These are phyloP conservation scores for Pantala flavescens DNA, from an alignment of 1,140 invertebrate genomes.

Conservation along the genomic window DNA sequence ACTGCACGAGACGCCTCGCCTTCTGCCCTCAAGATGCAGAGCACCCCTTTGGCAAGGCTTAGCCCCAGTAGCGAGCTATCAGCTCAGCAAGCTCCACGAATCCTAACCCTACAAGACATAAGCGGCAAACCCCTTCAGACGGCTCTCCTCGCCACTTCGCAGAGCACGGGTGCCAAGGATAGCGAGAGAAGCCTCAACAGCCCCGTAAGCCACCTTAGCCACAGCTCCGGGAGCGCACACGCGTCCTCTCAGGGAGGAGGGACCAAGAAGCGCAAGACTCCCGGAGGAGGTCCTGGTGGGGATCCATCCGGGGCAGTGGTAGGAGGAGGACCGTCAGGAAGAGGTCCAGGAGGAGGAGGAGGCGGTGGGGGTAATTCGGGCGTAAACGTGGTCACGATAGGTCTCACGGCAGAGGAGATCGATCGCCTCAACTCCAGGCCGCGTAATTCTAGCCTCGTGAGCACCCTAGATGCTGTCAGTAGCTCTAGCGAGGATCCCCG, in stretches of 20 bases:
- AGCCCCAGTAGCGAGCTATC: slow-evolving; percentile 87
- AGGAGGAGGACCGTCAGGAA: slow-evolving; percentile 22
- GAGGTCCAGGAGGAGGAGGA: slow-evolving; percentile 37
- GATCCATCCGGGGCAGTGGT: background rate
- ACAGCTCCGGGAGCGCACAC: slow-evolving; percentile 48
- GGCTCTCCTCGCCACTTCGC: slow-evolving; percentile 75
- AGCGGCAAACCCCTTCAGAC: slow-evolving; percentile 84
- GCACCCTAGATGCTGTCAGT: slow-evolving; percentile 83
- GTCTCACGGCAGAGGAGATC: slow-evolving; percentile 84
- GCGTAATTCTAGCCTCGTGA: slow-evolving; percentile 76
- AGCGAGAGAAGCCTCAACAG: slow-evolving; percentile 82
- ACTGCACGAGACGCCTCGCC: slow-evolving; percentile 27
- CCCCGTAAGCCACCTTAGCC: slow-evolving; percentile 75
- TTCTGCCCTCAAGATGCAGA: slow-evolving; percentile 50
- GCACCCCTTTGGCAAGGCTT: slow-evolving; percentile 75
- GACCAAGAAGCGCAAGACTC: slow-evolving; percentile 36
- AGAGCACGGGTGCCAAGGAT: slow-evolving; percentile 72
- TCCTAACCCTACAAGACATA: slow-evolving; percentile 84
- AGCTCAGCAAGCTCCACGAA: slow-evolving; percentile 72
- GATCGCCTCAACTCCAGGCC: slow-evolving; percentile 79
- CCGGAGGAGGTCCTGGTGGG: slow-evolving; percentile 27
- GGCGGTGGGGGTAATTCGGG: slow-evolving; percentile 22
- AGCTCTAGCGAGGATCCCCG: slow-evolving; percentile 76
- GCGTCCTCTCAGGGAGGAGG: slow-evolving; percentile 42
- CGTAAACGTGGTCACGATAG: slow-evolving; percentile 44